Base-by-base conservation (phyloP, 2,113 vertebrate genomes). In the Ploceus nigricollis region DNA sequence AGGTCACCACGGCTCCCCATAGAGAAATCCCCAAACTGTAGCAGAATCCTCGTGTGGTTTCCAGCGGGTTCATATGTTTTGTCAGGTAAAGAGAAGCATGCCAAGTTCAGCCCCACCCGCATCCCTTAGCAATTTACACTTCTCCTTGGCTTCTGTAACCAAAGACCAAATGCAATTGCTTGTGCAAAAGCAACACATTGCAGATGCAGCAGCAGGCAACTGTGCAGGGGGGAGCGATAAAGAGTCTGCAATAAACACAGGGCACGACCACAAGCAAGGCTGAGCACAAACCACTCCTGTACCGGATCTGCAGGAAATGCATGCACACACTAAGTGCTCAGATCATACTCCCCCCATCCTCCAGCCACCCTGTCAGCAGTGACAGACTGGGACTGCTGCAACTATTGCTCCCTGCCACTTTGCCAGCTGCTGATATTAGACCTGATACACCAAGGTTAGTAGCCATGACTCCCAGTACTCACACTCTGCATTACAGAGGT, bases 311-410 rank as follows among this genome's bases (percentile, higher is more conserved):
- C 1, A 1, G 50, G 68, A 61, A 70, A 33, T 33, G 64, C 4
- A 1, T 0, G 1, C 33, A 5, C 0, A 0, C 6, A 14, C 3
- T 7, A 19, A 65, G 35, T 7, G 51, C 12, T 87, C 68, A 78
- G 40, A 47, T 15, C 7, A 0, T 5, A 25, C 10, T 69, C n/a
- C 58, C 37, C 35, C 23, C 53, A 14, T 31, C 51, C 33, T 63
- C 23, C 65, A 60, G 75, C 65, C 48, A n/a, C 79, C 0, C 0
- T 44, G 50, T 5, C 60, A 50, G 23, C 48, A 44, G 37, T 6
- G 45, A 44, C 58, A 83, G 58, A 77, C 54, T 1, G 0, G 3
- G 39, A 24, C 61, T 58, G n/a, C 35, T 35, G 39, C 22, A 27
- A 61, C 63, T 42, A 6, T 15, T 47, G 35, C 33, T 85, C 63